Conservation (phyloP, 2,113 vertebrate species). For the Leiothrix lutea region DNA sequence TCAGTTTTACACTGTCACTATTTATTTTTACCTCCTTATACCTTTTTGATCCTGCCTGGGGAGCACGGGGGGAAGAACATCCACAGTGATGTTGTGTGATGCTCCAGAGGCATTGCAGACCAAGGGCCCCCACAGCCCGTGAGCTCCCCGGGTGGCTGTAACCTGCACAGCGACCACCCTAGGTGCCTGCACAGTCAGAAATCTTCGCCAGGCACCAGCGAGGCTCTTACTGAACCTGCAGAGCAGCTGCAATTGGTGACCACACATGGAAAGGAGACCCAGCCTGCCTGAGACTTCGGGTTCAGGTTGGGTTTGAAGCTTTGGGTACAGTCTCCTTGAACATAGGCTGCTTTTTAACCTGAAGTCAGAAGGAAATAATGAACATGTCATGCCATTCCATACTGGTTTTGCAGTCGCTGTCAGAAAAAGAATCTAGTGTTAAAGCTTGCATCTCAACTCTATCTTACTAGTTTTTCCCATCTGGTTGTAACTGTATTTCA, state of each 20-base stretch:
- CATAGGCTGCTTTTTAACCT: not conserved
- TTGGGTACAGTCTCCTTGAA: not conserved
- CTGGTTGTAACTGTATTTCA: not conserved
- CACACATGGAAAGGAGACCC: fast-evolving
- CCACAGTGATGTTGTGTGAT: fast-evolving
- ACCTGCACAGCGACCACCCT: not conserved
- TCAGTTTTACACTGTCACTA: not conserved
- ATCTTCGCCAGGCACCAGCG: fast-evolving
- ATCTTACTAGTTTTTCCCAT: not conserved
- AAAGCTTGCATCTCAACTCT: not conserved
- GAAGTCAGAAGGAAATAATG: not conserved
- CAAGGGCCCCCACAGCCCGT: fast-evolving
- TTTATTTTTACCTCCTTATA: not conserved
- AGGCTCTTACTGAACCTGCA: not conserved
- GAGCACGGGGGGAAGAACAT: fast-evolving
- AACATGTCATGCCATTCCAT: not conserved
- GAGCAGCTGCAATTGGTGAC: not conserved
- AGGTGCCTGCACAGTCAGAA: not conserved
- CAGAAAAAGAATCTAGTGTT: not conserved
- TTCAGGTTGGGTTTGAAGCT: not conserved
- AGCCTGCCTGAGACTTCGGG: not conserved
- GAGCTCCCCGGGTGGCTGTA: fast-evolving
- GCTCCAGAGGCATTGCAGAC: not conserved
- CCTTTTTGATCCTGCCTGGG: not conserved
- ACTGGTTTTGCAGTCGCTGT: not conserved